phyloP scores from a whole-genome alignment of 1,140 invertebrate genomes.

The Anthonomus grandis region DNA sequence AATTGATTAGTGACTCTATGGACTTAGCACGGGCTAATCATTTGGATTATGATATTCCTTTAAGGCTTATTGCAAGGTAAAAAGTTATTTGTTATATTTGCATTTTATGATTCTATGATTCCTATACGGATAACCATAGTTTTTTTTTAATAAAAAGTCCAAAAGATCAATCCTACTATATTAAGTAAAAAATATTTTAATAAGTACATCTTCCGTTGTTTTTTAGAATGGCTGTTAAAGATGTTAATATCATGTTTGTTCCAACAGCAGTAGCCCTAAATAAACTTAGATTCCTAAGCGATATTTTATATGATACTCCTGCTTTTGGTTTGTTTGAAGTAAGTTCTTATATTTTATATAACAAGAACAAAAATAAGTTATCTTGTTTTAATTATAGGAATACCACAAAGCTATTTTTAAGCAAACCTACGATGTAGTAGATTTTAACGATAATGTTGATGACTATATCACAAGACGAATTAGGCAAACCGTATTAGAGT shows the following conservation, averaged over 20 bases:
- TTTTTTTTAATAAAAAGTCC: neutral
- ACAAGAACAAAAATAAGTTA: too few relatives aligned
- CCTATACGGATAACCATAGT: neutral
- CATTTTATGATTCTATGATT: neutral
- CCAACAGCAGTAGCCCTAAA: constrained; percentile 47
- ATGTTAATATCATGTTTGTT: constrained; percentile 39
- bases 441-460: constrained; percentile 42
- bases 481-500: constrained; percentile 50
- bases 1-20: constrained; percentile 80
- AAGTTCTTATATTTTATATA: too few relatives aligned
- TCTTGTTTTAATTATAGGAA: constrained; percentile 28
- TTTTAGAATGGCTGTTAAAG: constrained; percentile 33
- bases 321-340: constrained; percentile 40
- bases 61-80: constrained; percentile 46
- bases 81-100: neutral
- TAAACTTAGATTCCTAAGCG: constrained; percentile 52
- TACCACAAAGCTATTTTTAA: constrained; percentile 36
- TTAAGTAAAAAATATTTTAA: neutral
- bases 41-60: constrained; percentile 58
- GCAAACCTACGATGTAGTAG: constrained; percentile 29
- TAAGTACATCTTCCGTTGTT: neutral
- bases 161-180: neutral
- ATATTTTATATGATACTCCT: constrained; percentile 39
- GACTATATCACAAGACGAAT: constrained; percentile 50
- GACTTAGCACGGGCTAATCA: constrained; percentile 65